Evolutionary conservation across 2,113 vertebrate species (phyloP).

Genomic region (Apeltes quadracus): DNA sequence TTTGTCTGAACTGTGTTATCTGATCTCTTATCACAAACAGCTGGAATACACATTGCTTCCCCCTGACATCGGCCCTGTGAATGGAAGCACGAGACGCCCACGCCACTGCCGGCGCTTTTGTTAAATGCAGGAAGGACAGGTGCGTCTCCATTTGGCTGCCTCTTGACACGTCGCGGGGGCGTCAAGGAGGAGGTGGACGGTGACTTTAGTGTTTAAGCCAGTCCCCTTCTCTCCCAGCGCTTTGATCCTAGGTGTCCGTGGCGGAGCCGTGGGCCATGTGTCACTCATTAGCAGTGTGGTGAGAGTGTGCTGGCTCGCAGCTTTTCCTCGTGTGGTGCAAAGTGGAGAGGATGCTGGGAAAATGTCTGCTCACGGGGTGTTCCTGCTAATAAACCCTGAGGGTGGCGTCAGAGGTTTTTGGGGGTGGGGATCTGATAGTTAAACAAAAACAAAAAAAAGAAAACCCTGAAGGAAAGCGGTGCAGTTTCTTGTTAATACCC

Average conservation of each 20-base stretch:
- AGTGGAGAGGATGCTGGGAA: conserved; percentile 71
- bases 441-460: not conserved
- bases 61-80: conserved; percentile 14
- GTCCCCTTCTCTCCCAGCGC: conserved; percentile 65
- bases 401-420: conserved; percentile 39
- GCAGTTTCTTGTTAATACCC: conserved; percentile 37
- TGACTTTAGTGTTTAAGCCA: conserved; percentile 46
- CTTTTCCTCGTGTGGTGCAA: conserved; percentile 36
- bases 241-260: conserved; percentile 79
- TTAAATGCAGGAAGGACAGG: conserved; percentile 67
- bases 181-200: conserved; percentile 70
- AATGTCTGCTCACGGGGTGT: conserved; percentile 60
- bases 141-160: conserved; percentile 76
- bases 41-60: conserved; percentile 57
- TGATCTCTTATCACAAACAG: conserved; percentile 54
- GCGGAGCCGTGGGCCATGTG: conserved; percentile 66
- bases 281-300: conserved; percentile 78
- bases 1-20: conserved; percentile 42
- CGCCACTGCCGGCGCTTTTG: not conserved
- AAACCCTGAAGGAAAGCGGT: conserved; percentile 10
- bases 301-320: conserved; percentile 69
- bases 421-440: conserved; percentile 18
- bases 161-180: conserved; percentile 68
- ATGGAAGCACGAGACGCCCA: conserved; percentile 12
- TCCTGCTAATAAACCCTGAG: conserved; percentile 67